Conservation (phyloP, 2,113 vertebrate genomes). For the Vidua macroura region DNA sequence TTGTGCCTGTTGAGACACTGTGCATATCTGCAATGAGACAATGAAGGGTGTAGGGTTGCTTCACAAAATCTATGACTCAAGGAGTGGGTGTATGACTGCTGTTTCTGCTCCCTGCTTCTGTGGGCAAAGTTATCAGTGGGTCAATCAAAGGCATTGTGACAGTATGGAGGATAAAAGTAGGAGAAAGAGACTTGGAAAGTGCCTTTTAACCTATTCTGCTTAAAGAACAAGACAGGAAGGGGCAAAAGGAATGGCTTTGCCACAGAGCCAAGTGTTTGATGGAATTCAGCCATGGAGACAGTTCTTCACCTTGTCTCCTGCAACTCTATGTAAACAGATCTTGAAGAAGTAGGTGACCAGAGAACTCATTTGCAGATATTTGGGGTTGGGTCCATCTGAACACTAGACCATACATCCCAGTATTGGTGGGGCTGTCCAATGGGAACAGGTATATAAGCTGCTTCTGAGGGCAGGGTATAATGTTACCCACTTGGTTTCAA, state of each 20-base stretch:
- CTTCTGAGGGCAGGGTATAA: background rate
- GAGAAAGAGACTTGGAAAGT: background rate
- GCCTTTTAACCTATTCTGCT: background rate
- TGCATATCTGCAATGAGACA: background rate
- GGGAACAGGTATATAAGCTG: background rate
- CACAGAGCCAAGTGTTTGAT: background rate
- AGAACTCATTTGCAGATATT: background rate
- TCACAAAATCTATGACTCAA: background rate
- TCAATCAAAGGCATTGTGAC: background rate
- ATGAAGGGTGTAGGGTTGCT: background rate
- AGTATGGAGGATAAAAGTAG: background rate
- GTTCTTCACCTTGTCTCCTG: background rate
- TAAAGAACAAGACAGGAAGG: background rate
- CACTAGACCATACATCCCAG: background rate
- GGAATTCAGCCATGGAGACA: background rate
- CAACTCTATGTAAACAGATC: background rate
- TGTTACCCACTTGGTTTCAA: background rate
- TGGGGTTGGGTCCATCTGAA: background rate
- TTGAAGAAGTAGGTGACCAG: background rate
- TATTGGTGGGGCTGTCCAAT: background rate
- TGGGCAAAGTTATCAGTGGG: background rate
- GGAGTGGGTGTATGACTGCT: background rate
- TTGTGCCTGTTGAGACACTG: background rate
- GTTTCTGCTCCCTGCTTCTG: background rate
- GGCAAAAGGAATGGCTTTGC: background rate